Base-by-base conservation (phyloP, 1,140 invertebrate genomes). In the Drosophila pseudoobscura region DNA sequence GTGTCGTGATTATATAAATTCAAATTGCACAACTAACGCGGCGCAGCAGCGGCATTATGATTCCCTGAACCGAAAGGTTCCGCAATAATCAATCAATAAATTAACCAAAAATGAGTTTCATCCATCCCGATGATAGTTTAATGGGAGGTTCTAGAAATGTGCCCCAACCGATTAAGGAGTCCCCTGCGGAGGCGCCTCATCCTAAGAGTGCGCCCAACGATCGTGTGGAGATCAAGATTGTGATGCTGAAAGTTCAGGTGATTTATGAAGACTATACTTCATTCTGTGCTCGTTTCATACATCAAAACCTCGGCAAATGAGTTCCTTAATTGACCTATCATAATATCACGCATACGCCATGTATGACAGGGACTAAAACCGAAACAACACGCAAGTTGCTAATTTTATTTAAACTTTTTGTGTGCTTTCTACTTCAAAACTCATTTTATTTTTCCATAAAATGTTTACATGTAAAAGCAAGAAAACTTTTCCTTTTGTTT, bases 161-260 rank as follows among this genome's bases (percentile, higher is more conserved):
- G 2, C 11, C n/a, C 3, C 8, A 39, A 22, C 29, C 49, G 15
- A n/a, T 31, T 26, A 50, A 54, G n/a, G 31, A 63, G 41, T 15
- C 41, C 8, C 35, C 20, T n/a, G 0, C 9, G 20, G 15, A 20
- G 31, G 56, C 57, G 52, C 46, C 6, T 5, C 13, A 22, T 35
- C 22, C 3, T 8, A 49, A 43, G 7, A 59, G 41, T 17, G 52
- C 55, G 39, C 31, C 26, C 3, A 62, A 64, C 22, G 68, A 78
- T 8, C 52, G 63, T 51, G 20, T 89, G 11, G 80, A 83, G 53
- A 89, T 89, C 15, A 89, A 75, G 51, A 89, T 89, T 45, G 68
- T 89, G 70, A 80, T 89, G 74, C 54, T 89, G 13, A 89, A 89
- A 70, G 63, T 89, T 50, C 80, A 89, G 85, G 85, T 89, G 74